These are phyloP conservation scores for Dione juno DNA, from an alignment of 2,888 invertebrate species.

Conservation along the genomic window DNA sequence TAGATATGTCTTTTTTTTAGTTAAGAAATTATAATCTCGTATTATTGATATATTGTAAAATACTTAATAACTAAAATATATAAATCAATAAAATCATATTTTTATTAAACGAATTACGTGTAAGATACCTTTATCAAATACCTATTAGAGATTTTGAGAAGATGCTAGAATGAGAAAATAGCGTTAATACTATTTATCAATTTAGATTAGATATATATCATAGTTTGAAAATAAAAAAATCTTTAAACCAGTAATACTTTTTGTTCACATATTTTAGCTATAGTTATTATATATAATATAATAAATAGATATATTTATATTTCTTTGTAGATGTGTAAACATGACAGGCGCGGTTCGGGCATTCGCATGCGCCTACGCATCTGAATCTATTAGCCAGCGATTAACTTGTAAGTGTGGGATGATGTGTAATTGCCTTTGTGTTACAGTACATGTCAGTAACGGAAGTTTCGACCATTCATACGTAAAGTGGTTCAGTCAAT, in stretches of 20 bases:
- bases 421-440: constrained; percentile 65
- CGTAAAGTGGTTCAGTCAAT: constrained; percentile 37
- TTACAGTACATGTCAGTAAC: constrained; percentile 50
- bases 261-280: constrained; percentile 10
- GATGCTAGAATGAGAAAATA: too few species aligned
- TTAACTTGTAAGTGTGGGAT: constrained; percentile 76
- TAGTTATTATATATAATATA: background rate
- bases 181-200: too few species aligned
- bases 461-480: constrained; percentile 52
- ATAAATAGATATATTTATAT: background rate
- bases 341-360: constrained; percentile 50
- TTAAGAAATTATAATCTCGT: too few species aligned
- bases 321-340: constrained; percentile 49
- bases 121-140: too few species aligned
- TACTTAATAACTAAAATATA: too few species aligned
- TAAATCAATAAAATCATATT: too few species aligned
- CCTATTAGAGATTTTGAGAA: too few species aligned
- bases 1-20: too few species aligned
- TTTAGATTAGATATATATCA: too few species aligned
- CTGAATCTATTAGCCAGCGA: constrained; percentile 70
- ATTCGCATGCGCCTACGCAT: constrained; percentile 65
- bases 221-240: too few species aligned
- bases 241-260: background rate
- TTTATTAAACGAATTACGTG: too few species aligned
- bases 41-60: too few species aligned